These are phyloP conservation scores for Eupithecia subumbrata DNA, from an alignment of 2,888 invertebrate species.

Conservation along the genomic window DNA sequence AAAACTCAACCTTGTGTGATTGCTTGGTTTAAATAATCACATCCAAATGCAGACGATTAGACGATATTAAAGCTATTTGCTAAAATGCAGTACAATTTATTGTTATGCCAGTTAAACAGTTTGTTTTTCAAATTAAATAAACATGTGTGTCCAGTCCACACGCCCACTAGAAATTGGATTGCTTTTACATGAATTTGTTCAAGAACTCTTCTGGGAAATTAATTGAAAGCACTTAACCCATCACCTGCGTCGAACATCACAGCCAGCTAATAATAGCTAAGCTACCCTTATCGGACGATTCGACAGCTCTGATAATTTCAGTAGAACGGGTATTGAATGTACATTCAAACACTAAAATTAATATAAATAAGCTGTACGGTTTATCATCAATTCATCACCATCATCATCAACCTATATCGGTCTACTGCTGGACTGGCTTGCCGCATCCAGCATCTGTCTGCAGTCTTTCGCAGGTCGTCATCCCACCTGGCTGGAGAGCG, in stretches of 20 bases:
- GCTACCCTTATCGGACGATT: constrained; percentile 22
- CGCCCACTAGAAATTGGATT: neutral
- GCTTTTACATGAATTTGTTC: constrained; percentile 13
- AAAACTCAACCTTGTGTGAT: neutral
- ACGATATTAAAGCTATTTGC: neutral
- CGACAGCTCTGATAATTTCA: neutral
- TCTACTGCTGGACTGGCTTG: too few relatives aligned
- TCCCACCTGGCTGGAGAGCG: too few relatives aligned
- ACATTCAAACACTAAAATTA: neutral
- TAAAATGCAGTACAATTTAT: neutral
- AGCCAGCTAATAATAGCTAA: constrained; percentile 23
- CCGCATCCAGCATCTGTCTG: too few relatives aligned
- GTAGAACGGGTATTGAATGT: neutral
- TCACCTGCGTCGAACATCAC: constrained; percentile 21
- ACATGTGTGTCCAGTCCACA: neutral
- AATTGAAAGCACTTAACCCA: constrained; percentile 23
- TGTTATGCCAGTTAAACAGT: neutral
- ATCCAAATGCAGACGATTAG: neutral
- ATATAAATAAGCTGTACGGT: too few relatives aligned
- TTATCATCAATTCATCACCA: too few relatives aligned
- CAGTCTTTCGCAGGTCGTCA: too few relatives aligned
- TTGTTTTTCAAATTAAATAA: neutral
- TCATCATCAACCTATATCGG: too few relatives aligned
- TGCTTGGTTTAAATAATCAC: neutral
- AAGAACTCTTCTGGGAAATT: constrained; percentile 36